phyloP scores from a whole-genome alignment of 2,113 vertebrate genomes.

The Hoplias malabaricus region DNA sequence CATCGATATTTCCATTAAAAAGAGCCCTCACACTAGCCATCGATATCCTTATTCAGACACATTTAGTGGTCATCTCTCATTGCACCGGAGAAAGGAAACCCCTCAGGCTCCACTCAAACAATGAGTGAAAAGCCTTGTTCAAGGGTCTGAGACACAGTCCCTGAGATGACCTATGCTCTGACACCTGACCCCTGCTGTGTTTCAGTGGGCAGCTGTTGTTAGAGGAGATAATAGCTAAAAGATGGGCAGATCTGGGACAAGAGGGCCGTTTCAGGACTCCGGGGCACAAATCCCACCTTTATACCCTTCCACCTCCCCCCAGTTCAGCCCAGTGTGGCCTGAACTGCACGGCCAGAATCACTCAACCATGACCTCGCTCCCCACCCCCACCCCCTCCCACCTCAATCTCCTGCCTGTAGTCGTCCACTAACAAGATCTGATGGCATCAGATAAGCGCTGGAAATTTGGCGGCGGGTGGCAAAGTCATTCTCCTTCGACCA shows the following conservation, averaged over 20 bases:
- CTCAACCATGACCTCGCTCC: conserved; percentile 41
- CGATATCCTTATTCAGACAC: neutral
- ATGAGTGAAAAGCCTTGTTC: conserved; percentile 51
- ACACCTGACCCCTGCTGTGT: conserved; percentile 64
- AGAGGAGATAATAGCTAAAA: conserved; percentile 56
- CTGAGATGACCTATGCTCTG: conserved; percentile 45
- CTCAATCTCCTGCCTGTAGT: conserved; percentile 51
- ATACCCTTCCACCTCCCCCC: neutral
- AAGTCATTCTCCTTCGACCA: conserved; percentile 54
- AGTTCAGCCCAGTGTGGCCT: neutral
- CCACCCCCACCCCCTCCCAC: conserved; percentile 5
- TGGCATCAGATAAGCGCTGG: conserved; percentile 54
- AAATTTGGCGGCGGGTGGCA: conserved; percentile 51
- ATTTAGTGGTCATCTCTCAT: neutral
- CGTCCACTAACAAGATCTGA: conserved; percentile 53
- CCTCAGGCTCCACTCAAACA: conserved; percentile 14
- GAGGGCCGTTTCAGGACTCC: conserved; percentile 26
- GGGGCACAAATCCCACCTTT: conserved; percentile 16
- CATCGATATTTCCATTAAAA: too few species aligned
- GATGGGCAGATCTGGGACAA: conserved; percentile 47
- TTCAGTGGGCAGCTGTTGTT: conserved; percentile 61
- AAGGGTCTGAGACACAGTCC: conserved; percentile 48
- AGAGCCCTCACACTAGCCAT: neutral
- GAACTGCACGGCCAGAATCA: conserved; percentile 22
- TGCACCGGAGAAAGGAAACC: neutral